A percentile compares a stretch with the other conserved stretches of the same genome.
phyloP scores from a whole-genome alignment of 2,888 invertebrate species.

The Elmis aenea region DNA sequence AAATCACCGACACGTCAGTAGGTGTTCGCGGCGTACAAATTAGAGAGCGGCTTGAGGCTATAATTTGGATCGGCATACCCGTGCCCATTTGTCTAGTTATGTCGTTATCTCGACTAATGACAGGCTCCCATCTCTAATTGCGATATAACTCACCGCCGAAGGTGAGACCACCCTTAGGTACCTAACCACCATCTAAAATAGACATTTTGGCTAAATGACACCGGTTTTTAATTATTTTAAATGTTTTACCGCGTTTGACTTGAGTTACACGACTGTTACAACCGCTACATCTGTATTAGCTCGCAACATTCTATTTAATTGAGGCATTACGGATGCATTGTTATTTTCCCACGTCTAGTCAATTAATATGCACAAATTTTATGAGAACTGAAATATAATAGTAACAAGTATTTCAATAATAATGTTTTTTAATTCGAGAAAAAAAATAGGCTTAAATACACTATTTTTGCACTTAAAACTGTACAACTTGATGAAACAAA shows the following conservation, averaged over 20 bases:
- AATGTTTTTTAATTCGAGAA: too few species aligned
- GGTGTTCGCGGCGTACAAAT: slow-evolving; percentile 38
- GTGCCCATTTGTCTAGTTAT: slow-evolving; percentile 49
- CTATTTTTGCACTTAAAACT: too few species aligned
- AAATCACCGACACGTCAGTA: slow-evolving; percentile 25
- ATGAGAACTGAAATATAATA: too few species aligned
- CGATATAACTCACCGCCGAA: slow-evolving; percentile 39
- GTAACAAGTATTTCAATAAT: too few species aligned
- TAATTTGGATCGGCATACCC: slow-evolving; percentile 43
- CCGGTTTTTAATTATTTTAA: slow-evolving; percentile 6
- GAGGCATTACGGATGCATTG: neutral
- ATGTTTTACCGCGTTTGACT: too few species aligned
- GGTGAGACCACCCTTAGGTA: slow-evolving; percentile 38
- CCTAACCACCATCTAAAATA: slow-evolving; percentile 25
- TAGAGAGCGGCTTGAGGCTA: slow-evolving; percentile 44
- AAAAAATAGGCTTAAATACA: too few species aligned
- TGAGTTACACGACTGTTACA: too few species aligned
- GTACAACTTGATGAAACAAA: too few species aligned
- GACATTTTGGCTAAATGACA: slow-evolving; percentile 24
- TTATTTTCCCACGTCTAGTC: too few species aligned
- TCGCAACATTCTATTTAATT: slow-evolving; percentile 5
- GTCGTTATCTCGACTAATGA: slow-evolving; percentile 46
- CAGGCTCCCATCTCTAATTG: slow-evolving; percentile 44
- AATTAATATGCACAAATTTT: too few species aligned
- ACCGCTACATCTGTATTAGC: too few species aligned